Evolutionary conservation across 2,797 vertebrate species (phyloP).

Genomic region (Danio albolineatus): DNA sequence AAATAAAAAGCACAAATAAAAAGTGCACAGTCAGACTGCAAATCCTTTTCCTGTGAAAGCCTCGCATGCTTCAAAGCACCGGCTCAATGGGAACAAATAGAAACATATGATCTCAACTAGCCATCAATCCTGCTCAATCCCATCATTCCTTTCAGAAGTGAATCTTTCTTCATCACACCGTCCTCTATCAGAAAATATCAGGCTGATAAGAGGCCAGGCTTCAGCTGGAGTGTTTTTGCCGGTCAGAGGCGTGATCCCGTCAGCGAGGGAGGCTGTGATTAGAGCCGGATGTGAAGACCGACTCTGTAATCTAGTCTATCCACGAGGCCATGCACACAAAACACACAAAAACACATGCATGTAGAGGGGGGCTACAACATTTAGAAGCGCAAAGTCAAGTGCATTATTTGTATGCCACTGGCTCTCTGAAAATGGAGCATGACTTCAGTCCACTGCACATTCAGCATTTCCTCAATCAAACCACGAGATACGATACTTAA

Average conservation of each 20-base stretch:
- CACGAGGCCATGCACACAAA: constrained; percentile 31
- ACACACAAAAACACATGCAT: constrained; percentile 1
- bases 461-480: not conserved
- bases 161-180: constrained; percentile 43
- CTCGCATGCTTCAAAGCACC: constrained; percentile 35
- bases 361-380: not conserved
- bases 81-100: constrained; percentile 28
- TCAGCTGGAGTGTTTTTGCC: constrained; percentile 38
- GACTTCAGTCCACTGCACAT: not conserved
- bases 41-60: constrained; percentile 20
- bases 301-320: constrained; percentile 39
- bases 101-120: constrained; percentile 18
- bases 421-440: not conserved
- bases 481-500: constrained; percentile 8
- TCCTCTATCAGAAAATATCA: constrained; percentile 34
- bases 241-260: constrained; percentile 31
- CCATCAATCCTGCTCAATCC: constrained; percentile 41
- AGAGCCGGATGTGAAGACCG: constrained; percentile 37
- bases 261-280: constrained; percentile 32
- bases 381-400: constrained; percentile 4
- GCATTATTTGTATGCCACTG: not conserved
- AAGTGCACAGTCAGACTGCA: not conserved
- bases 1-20: not conserved
- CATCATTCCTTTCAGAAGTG: constrained; percentile 44
- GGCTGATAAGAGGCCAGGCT: constrained; percentile 36